Base-by-base conservation (phyloP, 2,888 invertebrate species). In the Apamea anceps region DNA sequence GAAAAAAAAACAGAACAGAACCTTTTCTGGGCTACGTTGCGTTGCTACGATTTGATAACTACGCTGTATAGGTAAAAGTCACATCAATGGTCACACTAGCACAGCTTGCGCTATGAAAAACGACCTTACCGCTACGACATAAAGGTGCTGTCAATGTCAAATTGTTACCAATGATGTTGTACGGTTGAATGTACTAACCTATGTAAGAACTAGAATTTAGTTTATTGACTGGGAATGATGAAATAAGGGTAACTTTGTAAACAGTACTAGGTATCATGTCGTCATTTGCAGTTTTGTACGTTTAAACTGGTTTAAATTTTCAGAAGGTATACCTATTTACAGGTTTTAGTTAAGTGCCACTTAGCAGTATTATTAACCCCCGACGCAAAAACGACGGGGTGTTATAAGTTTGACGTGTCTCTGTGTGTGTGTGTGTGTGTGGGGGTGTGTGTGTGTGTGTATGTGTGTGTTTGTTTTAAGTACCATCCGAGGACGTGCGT, bases 211-310 rank as follows among this genome's bases (percentile, higher is more conserved):
- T 15, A 62, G 28, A 62, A 28, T 62, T 62, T 32, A 28, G 37
- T 63, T 37, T 21, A 51, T 51, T 51, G 28, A 51, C 42, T 18
- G 12, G 13, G 3, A 45, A 77, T 63, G 25, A n/a, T 45, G 28
- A 79, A 42, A n/a, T 66, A 75, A 48, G 45, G 37, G 54, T 74
- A 78, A 21, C 54, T 67, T 60, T 28, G 77, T 62, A 28, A 21
- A n/a, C n/a, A n/a, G n/a, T 21, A 57, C 13, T 63, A 45, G 21
- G 51, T 18, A 66, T 57, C 10, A 78, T 67, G 28, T 77, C 81
- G 81, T 86, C 84, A 72, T 75, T 77, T 62, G 63, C 84, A 71
- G 86, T 68, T 75, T 79, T 62, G 66, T 79, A 71, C 66, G 48
- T 84, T 80, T 79, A 42, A 62, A 45, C 48, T n/a, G n/a, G 60